Conservation (phyloP, 2,888 invertebrate species). For the Pterostichus madidus region DNA sequence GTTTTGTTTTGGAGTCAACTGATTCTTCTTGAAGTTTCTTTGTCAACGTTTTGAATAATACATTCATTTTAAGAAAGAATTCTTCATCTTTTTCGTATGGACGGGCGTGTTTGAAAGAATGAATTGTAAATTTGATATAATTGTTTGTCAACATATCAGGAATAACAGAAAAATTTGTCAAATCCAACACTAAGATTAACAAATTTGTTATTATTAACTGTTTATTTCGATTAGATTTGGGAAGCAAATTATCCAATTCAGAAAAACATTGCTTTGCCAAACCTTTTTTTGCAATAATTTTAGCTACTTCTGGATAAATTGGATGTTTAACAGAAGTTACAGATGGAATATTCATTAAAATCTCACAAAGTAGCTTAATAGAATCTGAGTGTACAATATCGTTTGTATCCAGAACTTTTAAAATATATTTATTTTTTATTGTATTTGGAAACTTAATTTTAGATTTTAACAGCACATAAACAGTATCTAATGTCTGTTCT, state of each 20-base stretch:
- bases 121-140: constrained; percentile 83
- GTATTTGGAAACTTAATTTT: constrained; percentile 77
- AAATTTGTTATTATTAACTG: constrained; percentile 82
- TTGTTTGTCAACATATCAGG: constrained; percentile 82
- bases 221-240: constrained; percentile 80
- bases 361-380: constrained; percentile 79
- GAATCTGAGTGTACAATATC: constrained; percentile 82
- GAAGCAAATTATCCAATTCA: constrained; percentile 77
- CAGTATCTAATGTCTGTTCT: constrained; percentile 83
- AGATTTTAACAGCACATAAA: constrained; percentile 80
- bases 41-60: constrained; percentile 78
- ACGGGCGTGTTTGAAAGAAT: constrained; percentile 81
- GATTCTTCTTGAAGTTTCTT: constrained; percentile 78
- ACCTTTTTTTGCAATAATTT: constrained; percentile 79
- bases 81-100: constrained; percentile 81
- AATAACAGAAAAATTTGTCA: constrained; percentile 78
- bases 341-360: constrained; percentile 82
- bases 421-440: constrained; percentile 79
- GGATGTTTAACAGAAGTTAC: constrained; percentile 82
- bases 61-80: constrained; percentile 80
- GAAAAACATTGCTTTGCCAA: constrained; percentile 81
- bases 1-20: constrained; percentile 78
- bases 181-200: constrained; percentile 79
- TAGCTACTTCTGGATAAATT: constrained; percentile 81
- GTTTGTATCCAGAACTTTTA: constrained; percentile 79